Percentiles rank a stretch among this genome's conserved stretches.
phyloP scores from a whole-genome alignment of 2,797 vertebrate species.

The Pteropus rufus region DNA sequence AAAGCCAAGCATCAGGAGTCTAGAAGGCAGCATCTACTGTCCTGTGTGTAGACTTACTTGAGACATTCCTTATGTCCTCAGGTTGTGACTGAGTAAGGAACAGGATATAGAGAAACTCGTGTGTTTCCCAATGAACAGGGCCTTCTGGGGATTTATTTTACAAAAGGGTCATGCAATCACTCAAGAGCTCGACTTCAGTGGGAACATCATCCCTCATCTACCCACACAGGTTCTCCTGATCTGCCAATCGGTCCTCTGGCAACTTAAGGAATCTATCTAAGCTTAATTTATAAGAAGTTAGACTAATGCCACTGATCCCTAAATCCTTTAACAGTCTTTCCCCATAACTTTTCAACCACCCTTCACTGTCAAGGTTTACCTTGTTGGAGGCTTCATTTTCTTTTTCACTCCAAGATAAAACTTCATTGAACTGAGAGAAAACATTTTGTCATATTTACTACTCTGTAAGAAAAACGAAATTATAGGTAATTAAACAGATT shows the following conservation, averaged over 20 bases:
- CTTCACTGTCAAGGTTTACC: conserved; percentile 82
- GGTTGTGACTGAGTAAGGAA: neutral
- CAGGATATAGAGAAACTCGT: neutral
- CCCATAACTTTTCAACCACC: neutral
- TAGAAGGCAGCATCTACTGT: neutral
- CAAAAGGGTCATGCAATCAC: neutral
- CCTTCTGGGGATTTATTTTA: neutral
- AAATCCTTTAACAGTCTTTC: neutral
- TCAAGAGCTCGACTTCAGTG: neutral
- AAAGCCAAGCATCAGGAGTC: neutral
- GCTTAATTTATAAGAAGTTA: neutral
- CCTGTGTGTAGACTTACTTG: neutral
- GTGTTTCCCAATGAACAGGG: neutral
- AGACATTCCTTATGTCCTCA: neutral
- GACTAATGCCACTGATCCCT: neutral
- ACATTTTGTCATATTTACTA: conserved; percentile 90
- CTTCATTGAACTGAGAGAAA: conserved; percentile 88
- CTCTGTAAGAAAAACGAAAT: conserved; percentile 83
- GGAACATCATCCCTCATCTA: neutral
- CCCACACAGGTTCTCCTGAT: neutral
- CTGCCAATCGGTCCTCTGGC: neutral
- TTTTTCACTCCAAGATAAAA: conserved; percentile 94
- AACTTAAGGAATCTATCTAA: neutral
- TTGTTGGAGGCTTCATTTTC: conserved; percentile 93
- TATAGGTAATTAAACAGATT: neutral